Evolutionary conservation across 2,113 vertebrate species (phyloP).

Genomic region (Grammomys surdaster): DNA sequence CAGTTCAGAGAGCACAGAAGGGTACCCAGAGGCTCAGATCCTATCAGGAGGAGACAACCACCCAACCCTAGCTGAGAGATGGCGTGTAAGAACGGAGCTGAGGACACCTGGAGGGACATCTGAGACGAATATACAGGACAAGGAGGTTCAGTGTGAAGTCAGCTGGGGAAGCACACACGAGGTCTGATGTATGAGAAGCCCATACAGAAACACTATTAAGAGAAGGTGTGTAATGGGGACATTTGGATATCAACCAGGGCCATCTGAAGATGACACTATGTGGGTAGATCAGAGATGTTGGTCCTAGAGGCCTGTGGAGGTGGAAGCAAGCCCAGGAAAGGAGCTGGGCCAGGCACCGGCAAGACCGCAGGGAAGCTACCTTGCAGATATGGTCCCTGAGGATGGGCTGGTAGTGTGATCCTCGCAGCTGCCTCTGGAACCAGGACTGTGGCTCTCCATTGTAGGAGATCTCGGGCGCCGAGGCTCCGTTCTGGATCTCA

Average conservation of each 20-base stretch:
- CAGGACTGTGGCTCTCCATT: slow-evolving; percentile 98
- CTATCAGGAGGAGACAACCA: background rate
- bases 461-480: slow-evolving; percentile 95
- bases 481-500: slow-evolving; percentile 95
- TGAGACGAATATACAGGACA: background rate
- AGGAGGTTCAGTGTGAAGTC: too few species aligned
- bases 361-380: slow-evolving; percentile 82
- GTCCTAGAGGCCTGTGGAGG: background rate
- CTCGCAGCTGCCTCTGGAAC: slow-evolving; percentile 98
- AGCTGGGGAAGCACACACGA: background rate
- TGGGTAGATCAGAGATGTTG: too few species aligned
- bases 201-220: background rate
- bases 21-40: background rate
- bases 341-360: background rate
- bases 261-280: background rate
- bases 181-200: background rate
- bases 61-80: too few species aligned
- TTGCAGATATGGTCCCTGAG: slow-evolving; percentile 98
- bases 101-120: background rate
- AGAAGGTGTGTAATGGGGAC: background rate
- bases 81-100: accelerated
- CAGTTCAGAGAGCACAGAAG: background rate
- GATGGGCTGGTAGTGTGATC: slow-evolving; percentile 98
- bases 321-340: background rate
- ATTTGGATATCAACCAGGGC: background rate